A percentile compares a stretch with the other conserved stretches of the same genome.
Conservation (phyloP, 2,797 vertebrate genomes). For the Morus bassanus region DNA sequence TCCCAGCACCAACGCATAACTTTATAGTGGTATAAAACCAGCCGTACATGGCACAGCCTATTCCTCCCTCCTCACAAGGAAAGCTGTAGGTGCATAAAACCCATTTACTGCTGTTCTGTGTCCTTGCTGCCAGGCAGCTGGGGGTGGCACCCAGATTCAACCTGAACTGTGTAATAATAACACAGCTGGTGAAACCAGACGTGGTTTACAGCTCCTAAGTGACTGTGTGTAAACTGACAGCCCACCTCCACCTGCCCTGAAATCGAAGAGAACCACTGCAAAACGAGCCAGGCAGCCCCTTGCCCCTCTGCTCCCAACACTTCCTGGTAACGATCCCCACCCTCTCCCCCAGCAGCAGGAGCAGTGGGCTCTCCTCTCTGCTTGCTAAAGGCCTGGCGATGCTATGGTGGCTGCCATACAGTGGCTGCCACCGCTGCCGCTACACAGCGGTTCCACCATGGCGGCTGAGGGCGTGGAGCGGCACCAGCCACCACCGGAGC, state of each 20-base stretch:
- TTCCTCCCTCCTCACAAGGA: not conserved
- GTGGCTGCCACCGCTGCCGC: too few species aligned
- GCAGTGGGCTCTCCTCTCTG: not conserved
- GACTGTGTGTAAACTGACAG: not conserved
- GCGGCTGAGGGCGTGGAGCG: rapidly evolving
- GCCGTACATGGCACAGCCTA: not conserved
- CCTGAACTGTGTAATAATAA: rapidly evolving
- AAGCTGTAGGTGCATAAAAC: not conserved
- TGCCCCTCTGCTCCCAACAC: rapidly evolving
- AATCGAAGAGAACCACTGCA: rapidly evolving
- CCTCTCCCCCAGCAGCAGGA: not conserved
- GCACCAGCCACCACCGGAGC: not conserved
- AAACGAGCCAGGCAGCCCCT: not conserved
- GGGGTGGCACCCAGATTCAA: not conserved
- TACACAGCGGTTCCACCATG: not conserved
- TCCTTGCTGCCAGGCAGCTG: not conserved
- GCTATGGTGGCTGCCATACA: not conserved
- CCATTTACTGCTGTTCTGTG: not conserved
- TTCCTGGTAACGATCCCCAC: rapidly evolving
- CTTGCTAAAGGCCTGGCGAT: too few species aligned
- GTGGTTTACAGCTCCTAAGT: rapidly evolving
- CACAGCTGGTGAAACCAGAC: not conserved
- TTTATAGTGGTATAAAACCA: not conserved
- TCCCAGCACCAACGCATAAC: not conserved
- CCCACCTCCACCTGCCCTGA: not conserved